phyloP scores from a whole-genome alignment of 1,140 invertebrate genomes.

The Diorhabda sublineata region DNA sequence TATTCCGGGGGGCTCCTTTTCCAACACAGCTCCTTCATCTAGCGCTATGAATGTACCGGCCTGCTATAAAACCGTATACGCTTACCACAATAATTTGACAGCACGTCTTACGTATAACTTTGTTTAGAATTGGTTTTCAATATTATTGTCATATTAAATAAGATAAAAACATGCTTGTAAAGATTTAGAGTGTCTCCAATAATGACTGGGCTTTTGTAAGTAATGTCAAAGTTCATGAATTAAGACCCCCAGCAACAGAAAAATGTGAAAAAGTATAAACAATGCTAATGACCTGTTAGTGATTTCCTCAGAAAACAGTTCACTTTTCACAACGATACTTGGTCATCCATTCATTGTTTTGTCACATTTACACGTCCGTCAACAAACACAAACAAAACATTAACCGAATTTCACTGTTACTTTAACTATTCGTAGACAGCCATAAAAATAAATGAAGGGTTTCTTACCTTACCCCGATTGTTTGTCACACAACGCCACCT shows the following conservation, averaged over 20 bases:
- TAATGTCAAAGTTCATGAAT: constrained; percentile 14
- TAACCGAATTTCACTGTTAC: constrained; percentile 21
- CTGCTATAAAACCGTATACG: constrained; percentile 9
- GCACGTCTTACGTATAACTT: constrained; percentile 14
- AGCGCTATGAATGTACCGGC: constrained; percentile 7
- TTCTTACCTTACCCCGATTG: constrained; percentile 42
- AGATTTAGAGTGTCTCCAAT: background rate
- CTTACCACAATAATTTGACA: constrained; percentile 14
- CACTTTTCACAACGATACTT: constrained; percentile 28
- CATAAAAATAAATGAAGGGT: constrained; percentile 40
- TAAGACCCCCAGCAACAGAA: constrained; percentile 13
- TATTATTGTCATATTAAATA: constrained; percentile 2
- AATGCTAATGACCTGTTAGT: constrained; percentile 45
- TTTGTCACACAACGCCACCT: constrained; percentile 44
- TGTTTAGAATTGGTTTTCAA: constrained; percentile 14
- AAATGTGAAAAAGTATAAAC: constrained; percentile 35
- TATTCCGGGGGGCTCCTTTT: constrained; percentile 32
- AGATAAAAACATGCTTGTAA: background rate
- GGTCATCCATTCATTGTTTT: constrained; percentile 17
- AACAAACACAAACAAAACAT: constrained; percentile 24
- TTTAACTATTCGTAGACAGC: constrained; percentile 29
- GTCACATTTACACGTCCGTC: constrained; percentile 1
- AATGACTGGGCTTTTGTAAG: background rate
- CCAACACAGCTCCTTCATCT: constrained; percentile 19
- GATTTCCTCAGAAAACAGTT: constrained; percentile 38